A percentile compares a stretch with the other conserved stretches of the same genome.
phyloP scores from a whole-genome alignment of 2,888 invertebrate genomes.

The Cecidostiba fungosa region DNA sequence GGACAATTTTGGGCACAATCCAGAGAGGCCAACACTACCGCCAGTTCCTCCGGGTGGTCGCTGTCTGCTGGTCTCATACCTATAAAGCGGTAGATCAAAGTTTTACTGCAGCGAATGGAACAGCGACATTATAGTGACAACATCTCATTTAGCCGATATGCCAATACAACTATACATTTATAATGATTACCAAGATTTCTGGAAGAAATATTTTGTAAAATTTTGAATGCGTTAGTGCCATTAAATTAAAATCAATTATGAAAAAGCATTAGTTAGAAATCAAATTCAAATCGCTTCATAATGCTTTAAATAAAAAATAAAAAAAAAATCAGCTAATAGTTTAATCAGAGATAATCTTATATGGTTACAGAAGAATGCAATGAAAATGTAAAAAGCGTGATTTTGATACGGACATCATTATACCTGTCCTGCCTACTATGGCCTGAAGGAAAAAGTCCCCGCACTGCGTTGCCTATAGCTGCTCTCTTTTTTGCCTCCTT shows the following conservation, averaged over 20 bases:
- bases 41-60: conserved; percentile 77
- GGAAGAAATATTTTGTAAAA: neutral
- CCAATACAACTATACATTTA: conserved; percentile 32
- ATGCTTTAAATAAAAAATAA: conserved; percentile 18
- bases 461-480: conserved; percentile 80
- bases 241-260: neutral
- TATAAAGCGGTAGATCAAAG: conserved; percentile 67
- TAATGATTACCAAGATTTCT: neutral
- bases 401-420: conserved; percentile 80
- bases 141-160: conserved; percentile 36
- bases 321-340: conserved; percentile 14
- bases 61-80: conserved; percentile 80
- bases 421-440: conserved; percentile 80
- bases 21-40: conserved; percentile 75
- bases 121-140: conserved; percentile 5
- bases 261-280: neutral
- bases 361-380: conserved; percentile 53
- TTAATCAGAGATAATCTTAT: neutral
- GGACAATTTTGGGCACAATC: conserved; percentile 78
- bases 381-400: conserved; percentile 78
- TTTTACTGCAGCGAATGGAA: conserved; percentile 27
- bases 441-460: conserved; percentile 79
- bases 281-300: neutral
- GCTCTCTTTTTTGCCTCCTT: conserved; percentile 78
- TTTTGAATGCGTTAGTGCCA: neutral